phyloP scores from a whole-genome alignment of 1,140 invertebrate species.

The Ips typographus region DNA sequence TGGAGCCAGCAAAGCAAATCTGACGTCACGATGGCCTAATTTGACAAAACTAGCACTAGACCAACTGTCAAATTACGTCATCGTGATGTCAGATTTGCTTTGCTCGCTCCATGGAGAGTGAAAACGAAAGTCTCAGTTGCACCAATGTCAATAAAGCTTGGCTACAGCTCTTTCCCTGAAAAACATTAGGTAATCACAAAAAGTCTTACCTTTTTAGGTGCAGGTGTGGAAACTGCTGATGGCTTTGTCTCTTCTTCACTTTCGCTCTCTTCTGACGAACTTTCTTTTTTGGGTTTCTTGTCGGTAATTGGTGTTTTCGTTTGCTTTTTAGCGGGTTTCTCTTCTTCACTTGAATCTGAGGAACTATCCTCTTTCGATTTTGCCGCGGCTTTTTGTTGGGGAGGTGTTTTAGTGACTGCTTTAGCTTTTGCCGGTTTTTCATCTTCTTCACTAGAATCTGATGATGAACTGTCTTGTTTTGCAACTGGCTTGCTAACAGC shows the following conservation, averaged over 20 bases:
- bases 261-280: conserved; percentile 46
- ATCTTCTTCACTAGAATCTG: conserved; percentile 17
- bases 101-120: too few species aligned
- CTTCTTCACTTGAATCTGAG: conserved; percentile 43
- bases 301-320: neutral
- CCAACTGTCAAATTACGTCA: too few species aligned
- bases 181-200: neutral
- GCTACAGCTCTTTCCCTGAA: too few species aligned
- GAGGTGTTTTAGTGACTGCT: neutral
- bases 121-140: too few species aligned
- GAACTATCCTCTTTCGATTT: conserved; percentile 42
- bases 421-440: conserved; percentile 7
- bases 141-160: too few species aligned
- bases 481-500: neutral
- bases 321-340: conserved; percentile 46
- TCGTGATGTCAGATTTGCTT: too few species aligned
- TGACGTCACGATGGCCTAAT: too few species aligned
- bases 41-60: too few species aligned
- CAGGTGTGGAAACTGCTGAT: conserved; percentile 21
- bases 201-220: conserved; percentile 38
- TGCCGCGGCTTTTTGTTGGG: conserved; percentile 14
- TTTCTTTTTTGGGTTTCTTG: conserved; percentile 37
- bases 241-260: conserved; percentile 35
- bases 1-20: too few species aligned
- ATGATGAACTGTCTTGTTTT: conserved; percentile 2